A percentile compares a stretch with the other conserved stretches of the same genome.
These are phyloP conservation scores for Eutrigla gurnardus DNA, from an alignment of 2,797 vertebrate genomes.

Conservation along the genomic window DNA sequence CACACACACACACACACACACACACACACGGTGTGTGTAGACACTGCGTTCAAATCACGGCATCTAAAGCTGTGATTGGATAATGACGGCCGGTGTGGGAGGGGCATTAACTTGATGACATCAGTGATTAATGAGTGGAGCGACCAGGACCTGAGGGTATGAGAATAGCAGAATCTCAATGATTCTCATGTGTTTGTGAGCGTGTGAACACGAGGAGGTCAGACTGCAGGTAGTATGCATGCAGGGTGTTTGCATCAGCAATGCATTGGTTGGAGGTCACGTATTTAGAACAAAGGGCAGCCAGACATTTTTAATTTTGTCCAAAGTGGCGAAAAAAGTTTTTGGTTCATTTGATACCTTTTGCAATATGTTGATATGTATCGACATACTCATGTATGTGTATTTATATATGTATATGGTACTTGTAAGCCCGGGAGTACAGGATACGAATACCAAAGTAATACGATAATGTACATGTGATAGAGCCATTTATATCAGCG, in stretches of 20 bases:
- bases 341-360: background rate
- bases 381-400: background rate
- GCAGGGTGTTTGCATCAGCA: background rate
- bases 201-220: background rate
- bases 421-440: too few relatives aligned
- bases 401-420: background rate
- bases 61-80: slow-evolving; percentile 40
- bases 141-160: slow-evolving; percentile 21
- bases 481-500: background rate
- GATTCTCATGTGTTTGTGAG: background rate
- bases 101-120: slow-evolving; percentile 44
- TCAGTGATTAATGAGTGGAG: slow-evolving; percentile 54
- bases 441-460: background rate
- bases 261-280: background rate
- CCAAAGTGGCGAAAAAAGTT: background rate
- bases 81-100: slow-evolving; percentile 25
- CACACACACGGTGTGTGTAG: background rate
- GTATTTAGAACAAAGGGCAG: background rate
- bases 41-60: slow-evolving; percentile 27
- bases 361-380: background rate
- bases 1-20: too few relatives aligned
- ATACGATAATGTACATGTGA: background rate
- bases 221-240: background rate
- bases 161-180: slow-evolving; percentile 24
- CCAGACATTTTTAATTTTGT: background rate